Conservation (phyloP, 2,797 vertebrate genomes). For the Hydrocynus forskahlii region DNA sequence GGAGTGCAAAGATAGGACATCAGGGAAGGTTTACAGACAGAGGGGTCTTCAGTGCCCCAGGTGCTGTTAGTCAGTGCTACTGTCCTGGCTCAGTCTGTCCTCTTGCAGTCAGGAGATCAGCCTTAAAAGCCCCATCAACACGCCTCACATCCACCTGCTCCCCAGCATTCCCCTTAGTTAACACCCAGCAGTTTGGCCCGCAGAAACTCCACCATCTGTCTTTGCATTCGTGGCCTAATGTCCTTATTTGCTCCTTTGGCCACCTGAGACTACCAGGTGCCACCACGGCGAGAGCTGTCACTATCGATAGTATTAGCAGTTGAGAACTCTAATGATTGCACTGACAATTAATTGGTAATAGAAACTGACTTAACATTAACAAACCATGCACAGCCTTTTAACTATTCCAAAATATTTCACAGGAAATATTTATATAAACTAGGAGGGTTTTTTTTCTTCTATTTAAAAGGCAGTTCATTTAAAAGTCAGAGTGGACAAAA, state of each 20-base stretch:
- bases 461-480: too few species aligned
- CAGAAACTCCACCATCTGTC: constrained; percentile 49
- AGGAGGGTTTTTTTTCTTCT: not conserved
- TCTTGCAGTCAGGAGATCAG: constrained; percentile 26
- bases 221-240: constrained; percentile 34
- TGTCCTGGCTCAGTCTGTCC: constrained; percentile 16
- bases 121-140: constrained; percentile 42
- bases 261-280: constrained; percentile 47
- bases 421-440: not conserved
- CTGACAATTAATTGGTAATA: not conserved
- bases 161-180: constrained; percentile 20
- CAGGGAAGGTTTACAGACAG: not conserved
- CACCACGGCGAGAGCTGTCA: constrained; percentile 12
- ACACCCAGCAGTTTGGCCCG: constrained; percentile 32
- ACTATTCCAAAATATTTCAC: not conserved
- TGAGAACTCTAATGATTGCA: not conserved
- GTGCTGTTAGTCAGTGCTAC: not conserved
- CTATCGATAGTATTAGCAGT: not conserved
- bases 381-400: too few species aligned
- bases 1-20: not conserved
- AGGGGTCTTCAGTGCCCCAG: not conserved
- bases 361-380: too few species aligned
- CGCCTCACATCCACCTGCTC: constrained; percentile 33
- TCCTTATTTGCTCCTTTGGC: constrained; percentile 27
- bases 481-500: too few species aligned